phyloP scores from a whole-genome alignment of 2,888 invertebrate genomes.

The Thelaira solivaga region DNA sequence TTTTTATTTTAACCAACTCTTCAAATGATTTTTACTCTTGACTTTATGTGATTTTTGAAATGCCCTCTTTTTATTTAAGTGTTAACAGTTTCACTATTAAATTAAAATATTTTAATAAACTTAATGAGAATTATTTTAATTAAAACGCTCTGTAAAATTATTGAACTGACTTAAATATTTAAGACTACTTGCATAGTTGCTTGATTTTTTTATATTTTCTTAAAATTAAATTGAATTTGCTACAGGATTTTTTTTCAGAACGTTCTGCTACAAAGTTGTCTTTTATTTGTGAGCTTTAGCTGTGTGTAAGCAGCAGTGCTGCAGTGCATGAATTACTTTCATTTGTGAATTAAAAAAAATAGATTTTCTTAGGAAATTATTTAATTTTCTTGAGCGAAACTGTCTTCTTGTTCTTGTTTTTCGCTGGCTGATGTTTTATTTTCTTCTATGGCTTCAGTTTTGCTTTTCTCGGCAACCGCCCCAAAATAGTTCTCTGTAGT shows the following conservation, averaged over 20 bases:
- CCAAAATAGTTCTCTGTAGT: conserved; percentile 72
- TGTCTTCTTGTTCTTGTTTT: neutral
- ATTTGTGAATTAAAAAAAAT: no score
- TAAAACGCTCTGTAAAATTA: conserved; percentile 48
- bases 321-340: no score
- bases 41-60: neutral
- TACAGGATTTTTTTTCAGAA: conserved; percentile 1
- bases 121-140: conserved; percentile 34
- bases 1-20: neutral
- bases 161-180: neutral
- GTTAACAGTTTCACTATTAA: conserved; percentile 22
- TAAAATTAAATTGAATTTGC: conserved; percentile 6
- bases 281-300: neutral
- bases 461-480: conserved; percentile 62
- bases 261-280: no score
- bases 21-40: neutral
- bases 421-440: no score
- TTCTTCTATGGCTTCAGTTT: conserved; percentile 52
- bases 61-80: conserved; percentile 27
- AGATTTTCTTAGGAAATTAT: neutral
- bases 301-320: neutral
- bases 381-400: neutral
- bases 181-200: conserved; percentile 8
- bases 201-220: no score
- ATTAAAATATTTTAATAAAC: conserved; percentile 36